A percentile compares a stretch with the other conserved stretches of the same genome.
These are phyloP conservation scores for Metallyticus violacea DNA, from an alignment of 2,888 invertebrate genomes.

Conservation along the genomic window DNA sequence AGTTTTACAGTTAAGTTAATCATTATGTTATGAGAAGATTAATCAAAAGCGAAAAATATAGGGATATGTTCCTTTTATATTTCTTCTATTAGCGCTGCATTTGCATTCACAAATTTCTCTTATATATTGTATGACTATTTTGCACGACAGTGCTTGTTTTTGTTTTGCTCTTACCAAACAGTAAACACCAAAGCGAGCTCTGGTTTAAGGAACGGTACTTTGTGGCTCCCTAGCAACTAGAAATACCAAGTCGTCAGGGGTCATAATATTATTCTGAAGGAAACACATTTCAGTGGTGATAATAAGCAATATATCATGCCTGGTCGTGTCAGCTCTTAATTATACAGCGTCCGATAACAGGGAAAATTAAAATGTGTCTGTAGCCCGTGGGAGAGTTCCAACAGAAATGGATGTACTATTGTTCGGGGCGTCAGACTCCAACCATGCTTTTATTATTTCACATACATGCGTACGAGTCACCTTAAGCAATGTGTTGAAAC, in stretches of 20 bases:
- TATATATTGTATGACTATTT: too few species aligned
- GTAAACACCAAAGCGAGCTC: not conserved
- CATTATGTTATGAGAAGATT: too few species aligned
- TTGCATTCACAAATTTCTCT: too few species aligned
- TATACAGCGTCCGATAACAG: not conserved
- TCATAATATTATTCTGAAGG: not conserved
- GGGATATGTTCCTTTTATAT: too few species aligned
- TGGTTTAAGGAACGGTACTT: not conserved
- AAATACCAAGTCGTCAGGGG: not conserved
- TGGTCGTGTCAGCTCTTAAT: not conserved
- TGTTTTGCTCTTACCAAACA: not conserved
- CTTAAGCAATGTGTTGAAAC: not conserved
- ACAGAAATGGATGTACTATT: not conserved
- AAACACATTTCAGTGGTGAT: not conserved
- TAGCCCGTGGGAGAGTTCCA: not conserved
- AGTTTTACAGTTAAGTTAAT: too few species aligned
- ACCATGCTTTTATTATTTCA: not conserved
- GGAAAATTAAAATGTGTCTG: not conserved
- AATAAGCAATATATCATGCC: not conserved
- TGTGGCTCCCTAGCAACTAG: not conserved
- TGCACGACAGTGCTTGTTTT: too few species aligned
- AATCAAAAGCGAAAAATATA: too few species aligned
- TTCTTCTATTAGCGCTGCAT: too few species aligned
- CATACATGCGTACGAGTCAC: not conserved
- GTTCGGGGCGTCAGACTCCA: not conserved